Evolutionary conservation across 1,140 invertebrate genomes (phyloP), one percentile per base, ranked within the genome.

Genomic region (Hylaeus volcanicus): DNA sequence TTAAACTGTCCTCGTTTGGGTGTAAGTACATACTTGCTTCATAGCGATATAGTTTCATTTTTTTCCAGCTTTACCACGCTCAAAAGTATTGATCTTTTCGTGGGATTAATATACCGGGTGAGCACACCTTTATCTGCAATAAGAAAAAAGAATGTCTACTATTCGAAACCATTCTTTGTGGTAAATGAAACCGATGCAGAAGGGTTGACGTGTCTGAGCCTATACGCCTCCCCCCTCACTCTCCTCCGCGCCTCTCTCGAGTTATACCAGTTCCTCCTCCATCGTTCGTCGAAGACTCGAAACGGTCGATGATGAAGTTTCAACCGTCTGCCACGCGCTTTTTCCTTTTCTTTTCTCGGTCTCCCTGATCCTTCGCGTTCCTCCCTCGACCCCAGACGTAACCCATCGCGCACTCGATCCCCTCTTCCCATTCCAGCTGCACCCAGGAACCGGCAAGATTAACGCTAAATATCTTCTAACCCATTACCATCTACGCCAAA

Each of bases 251-350:
- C 41, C 26, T 53, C 41, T 14, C 43, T 6, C 9, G 43, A 1
- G 61, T 37, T 51, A 26, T 26, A 48, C 68, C 55, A 26, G 3
- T 60, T 63, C 39, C 11, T 43, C 56, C 68, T 8, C 26, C 68
- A 73, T 56, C 69, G 60, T 71, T 71, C 79, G 69, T 64, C 79
- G 58, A 85, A 85, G 86, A 82, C 76, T 60, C 82, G 78, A 70
- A 82, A 82, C 65, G 72, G 75, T 80, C 84, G 83, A 75, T 79
- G 88, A 86, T 80, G 80, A 86, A 73, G 74, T 86, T 87, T 86
- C 83, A 88, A 89, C 79, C 84, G 82, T 86, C 85, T 87, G 82
- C 82, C 78, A 75, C 70, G 81, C 78, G n/a, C 75, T 86, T 82
- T 72, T 69, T 45, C 69, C 48, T 74, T 79, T 65, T 37, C 61